Conservation (phyloP, 2,797 vertebrate genomes). For the Gymnoscopelus braueri region DNA sequence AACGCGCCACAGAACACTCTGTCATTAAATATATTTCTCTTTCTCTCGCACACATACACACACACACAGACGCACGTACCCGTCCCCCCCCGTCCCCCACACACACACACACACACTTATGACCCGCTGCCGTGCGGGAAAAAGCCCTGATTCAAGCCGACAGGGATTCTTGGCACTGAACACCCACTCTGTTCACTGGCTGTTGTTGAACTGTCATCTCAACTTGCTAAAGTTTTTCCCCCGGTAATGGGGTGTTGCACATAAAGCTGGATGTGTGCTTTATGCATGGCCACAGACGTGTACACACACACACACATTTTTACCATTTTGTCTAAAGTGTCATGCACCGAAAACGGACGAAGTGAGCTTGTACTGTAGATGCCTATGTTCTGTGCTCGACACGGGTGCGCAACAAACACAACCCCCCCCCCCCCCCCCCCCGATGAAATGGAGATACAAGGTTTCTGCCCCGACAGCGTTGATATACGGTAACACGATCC, state of each 20-base stretch:
- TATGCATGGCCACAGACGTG: neutral
- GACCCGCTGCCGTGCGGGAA: conserved; percentile 50
- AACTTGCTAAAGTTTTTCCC: conserved; percentile 51
- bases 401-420: no score
- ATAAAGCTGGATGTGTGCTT: conserved; percentile 22
- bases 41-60: neutral
- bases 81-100: no score
- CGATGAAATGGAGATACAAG: no score
- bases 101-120: conserved; percentile 34
- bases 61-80: no score
- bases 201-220: conserved; percentile 67
- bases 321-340: no score
- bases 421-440: no score
- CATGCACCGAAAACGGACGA: no score
- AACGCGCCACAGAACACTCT: conserved; percentile 13
- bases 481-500: no score
- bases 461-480: no score
- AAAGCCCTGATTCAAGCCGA: conserved; percentile 68
- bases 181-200: conserved; percentile 65
- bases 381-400: no score
- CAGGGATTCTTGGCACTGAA: conserved; percentile 69
- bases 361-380: no score
- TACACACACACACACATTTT: conserved; percentile 14
- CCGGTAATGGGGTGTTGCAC: conserved; percentile 28
- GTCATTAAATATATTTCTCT: conserved; percentile 68